Percentiles rank a stretch among this genome's conserved stretches.
Conservation (phyloP, 2,888 invertebrate genomes). For the Torymus tubicola region DNA sequence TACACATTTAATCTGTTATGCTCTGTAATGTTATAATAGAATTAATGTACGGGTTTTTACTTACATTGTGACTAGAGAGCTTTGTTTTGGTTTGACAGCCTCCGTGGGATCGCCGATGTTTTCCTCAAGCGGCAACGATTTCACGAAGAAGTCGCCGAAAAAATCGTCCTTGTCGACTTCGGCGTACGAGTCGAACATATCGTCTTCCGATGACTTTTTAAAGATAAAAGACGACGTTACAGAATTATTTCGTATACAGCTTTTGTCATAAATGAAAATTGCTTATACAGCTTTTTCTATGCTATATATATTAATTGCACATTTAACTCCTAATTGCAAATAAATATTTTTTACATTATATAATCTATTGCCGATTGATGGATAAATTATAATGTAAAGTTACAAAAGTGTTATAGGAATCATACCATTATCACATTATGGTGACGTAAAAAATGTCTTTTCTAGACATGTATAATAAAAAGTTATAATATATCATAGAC, state of each 20-base stretch:
- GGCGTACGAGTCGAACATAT: not conserved
- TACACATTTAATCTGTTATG: no score
- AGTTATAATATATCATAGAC: no score
- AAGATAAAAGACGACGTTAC: not conserved
- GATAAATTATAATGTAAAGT: no score
- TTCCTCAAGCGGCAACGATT: constrained; percentile 24
- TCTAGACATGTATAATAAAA: no score
- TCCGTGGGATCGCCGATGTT: constrained; percentile 36
- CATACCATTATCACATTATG: no score
- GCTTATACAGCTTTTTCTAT: no score
- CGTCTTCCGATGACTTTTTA: constrained; percentile 33
- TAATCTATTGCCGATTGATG: no score
- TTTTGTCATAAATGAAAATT: not conserved
- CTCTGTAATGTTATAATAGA: not conserved
- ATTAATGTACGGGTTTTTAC: constrained; percentile 63
- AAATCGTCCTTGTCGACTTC: constrained; percentile 9
- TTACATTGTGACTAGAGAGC: constrained; percentile 80
- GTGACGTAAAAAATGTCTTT: no score
- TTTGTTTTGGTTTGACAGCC: constrained; percentile 73
- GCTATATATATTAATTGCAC: no score
- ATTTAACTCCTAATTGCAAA: no score
- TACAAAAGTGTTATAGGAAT: no score
- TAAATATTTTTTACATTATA: no score
- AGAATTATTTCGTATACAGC: not conserved
- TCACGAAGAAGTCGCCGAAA: constrained; percentile 32